A percentile compares a stretch with the other conserved stretches of the same genome.
phyloP scores from a whole-genome alignment of 2,888 invertebrate genomes.

The Mesorhabditis spiculigera region DNA sequence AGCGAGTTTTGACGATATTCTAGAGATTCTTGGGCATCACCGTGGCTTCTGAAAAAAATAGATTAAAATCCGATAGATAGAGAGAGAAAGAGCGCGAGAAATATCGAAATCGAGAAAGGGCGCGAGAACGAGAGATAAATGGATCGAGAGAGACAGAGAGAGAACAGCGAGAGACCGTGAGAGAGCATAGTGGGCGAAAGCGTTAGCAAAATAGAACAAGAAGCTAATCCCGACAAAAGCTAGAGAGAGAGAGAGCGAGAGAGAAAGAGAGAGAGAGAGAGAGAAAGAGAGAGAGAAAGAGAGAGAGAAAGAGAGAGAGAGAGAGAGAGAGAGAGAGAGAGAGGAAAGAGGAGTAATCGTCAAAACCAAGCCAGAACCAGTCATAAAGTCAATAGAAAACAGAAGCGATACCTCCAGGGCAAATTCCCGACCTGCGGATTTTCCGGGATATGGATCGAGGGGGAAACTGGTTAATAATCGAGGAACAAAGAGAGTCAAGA shows the following conservation, averaged over 20 bases:
- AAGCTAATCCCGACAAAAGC: conserved; percentile 6
- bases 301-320: conserved; percentile 18
- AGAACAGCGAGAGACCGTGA: conserved; percentile 2
- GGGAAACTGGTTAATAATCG: not conserved
- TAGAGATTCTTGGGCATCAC: too few relatives aligned
- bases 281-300: conserved; percentile 13
- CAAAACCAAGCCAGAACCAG: conserved; percentile 11
- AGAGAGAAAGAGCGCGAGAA: not conserved
- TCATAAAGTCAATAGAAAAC: conserved; percentile 21
- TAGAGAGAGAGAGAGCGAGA: conserved; percentile 15
- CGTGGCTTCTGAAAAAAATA: not conserved
- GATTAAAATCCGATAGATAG: not conserved
- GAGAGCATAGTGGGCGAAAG: conserved; percentile 9
- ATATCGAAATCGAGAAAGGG: not conserved
- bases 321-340: not conserved
- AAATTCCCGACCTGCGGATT: conserved; percentile 11
- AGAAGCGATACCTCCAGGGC: conserved; percentile 13
- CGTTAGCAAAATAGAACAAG: conserved; percentile 8
- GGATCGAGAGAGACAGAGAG: not conserved
- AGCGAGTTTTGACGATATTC: not conserved
- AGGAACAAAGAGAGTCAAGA: conserved; percentile 7
- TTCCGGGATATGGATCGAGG: not conserved
- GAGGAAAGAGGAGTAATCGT: not conserved
- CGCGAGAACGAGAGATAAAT: not conserved
- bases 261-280: conserved; percentile 18